Percentiles rank a stretch among this genome's conserved stretches.
Evolutionary conservation across 1,140 invertebrate genomes (phyloP).

Genomic region (Diorhabda elongata): DNA sequence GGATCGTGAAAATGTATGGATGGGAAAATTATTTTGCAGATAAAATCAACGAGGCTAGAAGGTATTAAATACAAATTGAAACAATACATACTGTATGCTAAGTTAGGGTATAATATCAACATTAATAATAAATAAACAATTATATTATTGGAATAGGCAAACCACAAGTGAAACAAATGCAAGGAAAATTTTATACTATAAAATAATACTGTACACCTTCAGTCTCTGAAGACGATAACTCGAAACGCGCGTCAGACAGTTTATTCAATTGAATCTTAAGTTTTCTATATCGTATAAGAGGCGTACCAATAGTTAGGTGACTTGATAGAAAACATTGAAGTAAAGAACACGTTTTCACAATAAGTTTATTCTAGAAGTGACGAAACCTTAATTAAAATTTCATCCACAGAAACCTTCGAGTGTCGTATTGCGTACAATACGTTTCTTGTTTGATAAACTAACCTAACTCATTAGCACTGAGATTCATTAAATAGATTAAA

Average conservation of each 20-base stretch:
- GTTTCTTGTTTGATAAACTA: constrained; percentile 6
- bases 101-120: neutral
- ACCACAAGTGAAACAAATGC: constrained; percentile 55
- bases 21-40: constrained; percentile 78
- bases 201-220: too few species aligned
- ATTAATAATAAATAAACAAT: neutral
- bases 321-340: too few species aligned
- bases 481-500: neutral
- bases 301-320: too few species aligned
- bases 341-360: too few species aligned
- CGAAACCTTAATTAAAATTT: too few species aligned
- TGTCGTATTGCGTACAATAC: constrained; percentile 52
- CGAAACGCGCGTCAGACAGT: too few species aligned
- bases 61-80: constrained; percentile 12
- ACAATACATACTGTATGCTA: neutral
- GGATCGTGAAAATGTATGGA: constrained; percentile 84
- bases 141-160: neutral
- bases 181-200: constrained; percentile 61
- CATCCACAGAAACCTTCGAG: constrained; percentile 56
- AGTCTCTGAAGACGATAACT: too few species aligned
- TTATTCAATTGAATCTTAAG: too few species aligned
- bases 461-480: neutral
- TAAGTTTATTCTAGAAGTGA: too few species aligned
- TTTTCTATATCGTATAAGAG: too few species aligned
- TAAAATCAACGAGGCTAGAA: constrained; percentile 50